Conservation (phyloP, 2,888 invertebrate genomes). For the Nycteola revayana region DNA sequence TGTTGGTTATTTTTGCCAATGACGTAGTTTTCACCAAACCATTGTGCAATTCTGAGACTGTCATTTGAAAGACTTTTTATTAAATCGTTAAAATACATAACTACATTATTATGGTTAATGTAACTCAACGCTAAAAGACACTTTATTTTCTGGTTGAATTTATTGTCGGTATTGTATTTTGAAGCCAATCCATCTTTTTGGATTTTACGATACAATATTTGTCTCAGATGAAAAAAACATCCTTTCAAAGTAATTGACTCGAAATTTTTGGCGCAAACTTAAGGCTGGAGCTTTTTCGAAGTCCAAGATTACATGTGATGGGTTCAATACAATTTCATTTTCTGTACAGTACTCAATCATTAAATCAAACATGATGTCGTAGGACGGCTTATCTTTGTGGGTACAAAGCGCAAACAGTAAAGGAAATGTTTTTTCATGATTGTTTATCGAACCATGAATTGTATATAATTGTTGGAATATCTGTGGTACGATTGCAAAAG, state of each 20-base stretch:
- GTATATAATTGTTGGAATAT: conserved; percentile 12
- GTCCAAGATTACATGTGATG: too few relatives aligned
- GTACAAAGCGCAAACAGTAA: too few relatives aligned
- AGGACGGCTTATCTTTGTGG: too few relatives aligned
- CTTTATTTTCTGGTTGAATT: too few relatives aligned
- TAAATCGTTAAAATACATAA: too few relatives aligned
- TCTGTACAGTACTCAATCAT: neutral
- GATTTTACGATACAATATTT: conserved; percentile 12
- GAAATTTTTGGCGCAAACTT: conserved; percentile 14
- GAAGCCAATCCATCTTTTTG: conserved; percentile 8
- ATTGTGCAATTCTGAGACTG: too few relatives aligned
- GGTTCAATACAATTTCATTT: conserved; percentile 1
- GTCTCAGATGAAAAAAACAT: conserved; percentile 19
- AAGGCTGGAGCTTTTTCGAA: conserved; percentile 12
- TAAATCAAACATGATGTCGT: too few relatives aligned
- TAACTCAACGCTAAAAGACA: too few relatives aligned
- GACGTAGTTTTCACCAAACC: too few relatives aligned
- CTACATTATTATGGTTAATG: too few relatives aligned
- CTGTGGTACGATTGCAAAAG: conserved; percentile 10
- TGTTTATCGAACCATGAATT: neutral
- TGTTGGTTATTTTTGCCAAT: too few relatives aligned
- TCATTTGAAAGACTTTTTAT: too few relatives aligned
- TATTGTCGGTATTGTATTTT: conserved; percentile 3
- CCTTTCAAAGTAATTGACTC: conserved; percentile 9
- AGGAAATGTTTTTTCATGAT: neutral